Base-by-base conservation (phyloP, 1,140 invertebrate genomes). In the Lasioglossum albipes region DNA sequence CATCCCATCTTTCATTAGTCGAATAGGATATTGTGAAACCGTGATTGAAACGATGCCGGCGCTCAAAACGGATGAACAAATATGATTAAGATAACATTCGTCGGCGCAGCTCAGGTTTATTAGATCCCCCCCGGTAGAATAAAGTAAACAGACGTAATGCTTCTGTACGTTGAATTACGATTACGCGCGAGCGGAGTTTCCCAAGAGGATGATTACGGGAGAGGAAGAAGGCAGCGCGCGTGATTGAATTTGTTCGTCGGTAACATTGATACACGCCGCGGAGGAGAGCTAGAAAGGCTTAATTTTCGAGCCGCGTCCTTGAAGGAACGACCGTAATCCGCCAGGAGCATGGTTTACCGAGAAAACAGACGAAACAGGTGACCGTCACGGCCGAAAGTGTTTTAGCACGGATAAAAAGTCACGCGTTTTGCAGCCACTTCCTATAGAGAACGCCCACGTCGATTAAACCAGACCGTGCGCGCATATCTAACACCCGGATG, bases 351-450 rank as follows among this genome's bases (percentile, higher is more conserved):
- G 70, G 66, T 74, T 66, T 49, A 27, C 62, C 22, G 18, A 5
- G 54, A 61, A 64, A 68, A 49, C 20, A 20, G 27, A 54, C 5
- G 5, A 62, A 69, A 20, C 62, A 36, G 49, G 67, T 75, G 79
- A 71, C 75, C 75, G 68, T 86, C 80, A 85, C 65, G 76, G 76
- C 65, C 72, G 64, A 85, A 86, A 83, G 71, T 83, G 73, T 36
- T 36, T 36, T 54, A 52, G 73, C 41, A 64, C 36, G 72, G 70
- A 69, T 42, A 59, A 59, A 59, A 78, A 74, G 61, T 80, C 62
- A 72, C 65, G 71, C 45, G 84, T 73, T 74, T 49, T 67, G 61
- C 64, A 42, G 73, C 74, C 36, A 81, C 71, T 84, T 86, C 77
- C 83, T 74, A 62, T 41, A 36, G 62, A 84, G 54, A 81, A 84